phyloP scores from a whole-genome alignment of 2,113 vertebrate species.

The Blennius ocellaris region DNA sequence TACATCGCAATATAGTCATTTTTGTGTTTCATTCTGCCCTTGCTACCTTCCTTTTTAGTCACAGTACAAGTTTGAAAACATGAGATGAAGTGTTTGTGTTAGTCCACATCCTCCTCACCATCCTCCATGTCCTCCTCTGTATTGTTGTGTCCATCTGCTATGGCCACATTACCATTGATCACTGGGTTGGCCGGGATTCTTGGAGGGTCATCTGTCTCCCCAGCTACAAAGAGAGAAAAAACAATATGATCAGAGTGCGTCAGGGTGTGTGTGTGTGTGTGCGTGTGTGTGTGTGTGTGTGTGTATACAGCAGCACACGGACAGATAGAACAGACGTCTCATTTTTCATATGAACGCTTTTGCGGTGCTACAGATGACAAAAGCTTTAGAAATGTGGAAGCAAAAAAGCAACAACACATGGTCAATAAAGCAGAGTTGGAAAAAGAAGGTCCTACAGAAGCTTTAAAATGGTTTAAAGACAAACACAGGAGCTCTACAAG shows the following conservation, averaged over 20 bases:
- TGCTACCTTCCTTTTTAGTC: too few relatives aligned
- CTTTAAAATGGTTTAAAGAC: neutral
- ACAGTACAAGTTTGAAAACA: too few relatives aligned
- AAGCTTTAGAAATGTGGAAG: neutral
- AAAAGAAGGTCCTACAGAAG: neutral
- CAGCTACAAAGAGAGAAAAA: slow-evolving; percentile 83
- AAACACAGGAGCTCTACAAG: too few relatives aligned
- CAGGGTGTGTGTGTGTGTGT: neutral
- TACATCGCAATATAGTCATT: too few relatives aligned
- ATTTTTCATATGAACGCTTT: too few relatives aligned
- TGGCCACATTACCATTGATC: slow-evolving; percentile 98
- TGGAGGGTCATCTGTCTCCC: slow-evolving; percentile 97
- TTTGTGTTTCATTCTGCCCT: too few relatives aligned
- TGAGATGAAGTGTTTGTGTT: too few relatives aligned
- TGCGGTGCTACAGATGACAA: too few relatives aligned
- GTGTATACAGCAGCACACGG: neutral
- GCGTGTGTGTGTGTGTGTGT: neutral
- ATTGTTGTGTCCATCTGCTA: slow-evolving; percentile 97
- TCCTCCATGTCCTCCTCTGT: slow-evolving; percentile 99
- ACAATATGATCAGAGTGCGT: neutral
- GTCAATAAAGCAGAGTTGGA: neutral
- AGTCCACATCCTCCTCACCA: slow-evolving; percentile 82
- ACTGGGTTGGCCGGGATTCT: slow-evolving; percentile 98
- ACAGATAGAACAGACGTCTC: too few relatives aligned
- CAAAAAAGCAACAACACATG: neutral